These are phyloP conservation scores for Phrynocephalus versicolor DNA, from an alignment of 2,113 vertebrate genomes.

Conservation along the genomic window DNA sequence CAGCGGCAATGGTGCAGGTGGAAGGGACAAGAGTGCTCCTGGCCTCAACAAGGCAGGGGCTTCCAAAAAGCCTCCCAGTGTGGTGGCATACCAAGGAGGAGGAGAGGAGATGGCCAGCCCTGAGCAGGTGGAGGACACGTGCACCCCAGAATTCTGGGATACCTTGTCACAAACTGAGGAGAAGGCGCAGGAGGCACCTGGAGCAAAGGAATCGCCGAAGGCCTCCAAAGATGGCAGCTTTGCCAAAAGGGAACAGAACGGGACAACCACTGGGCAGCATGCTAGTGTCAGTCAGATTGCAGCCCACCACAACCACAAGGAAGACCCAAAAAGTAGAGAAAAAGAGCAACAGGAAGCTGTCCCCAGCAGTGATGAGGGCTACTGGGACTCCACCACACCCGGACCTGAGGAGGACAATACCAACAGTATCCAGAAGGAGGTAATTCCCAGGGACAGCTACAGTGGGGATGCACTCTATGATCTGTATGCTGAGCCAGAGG, in stretches of 20 bases:
- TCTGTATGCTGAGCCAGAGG: slow-evolving; percentile 83
- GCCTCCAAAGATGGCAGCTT: slow-evolving; percentile 76
- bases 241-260: slow-evolving; percentile 71
- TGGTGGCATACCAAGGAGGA: slow-evolving; percentile 95
- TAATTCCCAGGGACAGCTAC: slow-evolving; percentile 77
- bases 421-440: slow-evolving; percentile 73
- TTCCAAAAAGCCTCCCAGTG: slow-evolving; percentile 80
- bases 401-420: slow-evolving; percentile 80
- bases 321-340: slow-evolving; percentile 74
- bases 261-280: slow-evolving; percentile 64
- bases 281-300: slow-evolving; percentile 69
- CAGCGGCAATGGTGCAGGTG: slow-evolving; percentile 76
- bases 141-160: slow-evolving; percentile 95
- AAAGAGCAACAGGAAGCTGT: slow-evolving; percentile 82
- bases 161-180: slow-evolving; percentile 87
- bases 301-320: slow-evolving; percentile 74
- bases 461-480: slow-evolving; percentile 85
- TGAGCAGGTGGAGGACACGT: slow-evolving; percentile 91
- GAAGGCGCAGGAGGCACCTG: slow-evolving; percentile 40
- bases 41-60: slow-evolving; percentile 69
- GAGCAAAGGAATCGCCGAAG: slow-evolving; percentile 61
- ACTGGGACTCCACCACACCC: slow-evolving; percentile 93
- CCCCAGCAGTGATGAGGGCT: slow-evolving; percentile 90
- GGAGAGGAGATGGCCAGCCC: slow-evolving; percentile 99
- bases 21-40: slow-evolving; percentile 64